Conservation (phyloP, 2,888 invertebrate species). For the Marronus borbonicus region DNA sequence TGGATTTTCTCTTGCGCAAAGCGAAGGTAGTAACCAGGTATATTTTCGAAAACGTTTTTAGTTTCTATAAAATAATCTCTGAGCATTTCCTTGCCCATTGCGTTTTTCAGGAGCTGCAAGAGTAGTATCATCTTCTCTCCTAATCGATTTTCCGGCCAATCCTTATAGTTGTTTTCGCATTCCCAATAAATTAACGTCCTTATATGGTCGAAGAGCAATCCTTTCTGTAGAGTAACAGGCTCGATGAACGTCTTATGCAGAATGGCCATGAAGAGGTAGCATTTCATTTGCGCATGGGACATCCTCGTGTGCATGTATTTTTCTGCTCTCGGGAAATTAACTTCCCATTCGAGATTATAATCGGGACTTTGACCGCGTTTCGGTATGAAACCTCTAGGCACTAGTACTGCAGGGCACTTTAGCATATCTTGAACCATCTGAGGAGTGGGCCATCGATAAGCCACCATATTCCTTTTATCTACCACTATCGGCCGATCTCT, state of each 20-base stretch:
- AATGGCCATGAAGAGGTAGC: slow-evolving; percentile 79
- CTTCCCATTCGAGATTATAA: slow-evolving; percentile 83
- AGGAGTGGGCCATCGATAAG: slow-evolving; percentile 80
- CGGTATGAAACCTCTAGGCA: slow-evolving; percentile 80
- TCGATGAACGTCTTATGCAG: slow-evolving; percentile 84
- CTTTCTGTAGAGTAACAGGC: slow-evolving; percentile 76
- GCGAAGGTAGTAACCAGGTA: slow-evolving; percentile 77
- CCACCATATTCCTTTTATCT: slow-evolving; percentile 74
- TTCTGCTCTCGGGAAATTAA: slow-evolving; percentile 85
- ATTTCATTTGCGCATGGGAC: slow-evolving; percentile 80
- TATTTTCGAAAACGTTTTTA: slow-evolving; percentile 82
- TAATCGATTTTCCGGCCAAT: slow-evolving; percentile 83
- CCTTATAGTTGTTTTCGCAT: slow-evolving; percentile 78
- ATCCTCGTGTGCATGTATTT: slow-evolving; percentile 82
- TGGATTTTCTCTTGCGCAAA: slow-evolving; percentile 79
- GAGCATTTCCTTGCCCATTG: slow-evolving; percentile 76
- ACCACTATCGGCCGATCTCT: slow-evolving; percentile 74
- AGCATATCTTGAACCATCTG: slow-evolving; percentile 79
- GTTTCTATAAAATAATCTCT: slow-evolving; percentile 81
- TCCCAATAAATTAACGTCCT: slow-evolving; percentile 84
- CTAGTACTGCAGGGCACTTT: slow-evolving; percentile 78
- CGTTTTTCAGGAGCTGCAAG: slow-evolving; percentile 76
- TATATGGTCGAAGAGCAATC: slow-evolving; percentile 81
- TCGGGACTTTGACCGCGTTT: slow-evolving; percentile 76
- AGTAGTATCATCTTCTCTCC: slow-evolving; percentile 79